These are phyloP conservation scores for Perithous albicinctus DNA, from an alignment of 2,888 invertebrate species.

Conservation along the genomic window DNA sequence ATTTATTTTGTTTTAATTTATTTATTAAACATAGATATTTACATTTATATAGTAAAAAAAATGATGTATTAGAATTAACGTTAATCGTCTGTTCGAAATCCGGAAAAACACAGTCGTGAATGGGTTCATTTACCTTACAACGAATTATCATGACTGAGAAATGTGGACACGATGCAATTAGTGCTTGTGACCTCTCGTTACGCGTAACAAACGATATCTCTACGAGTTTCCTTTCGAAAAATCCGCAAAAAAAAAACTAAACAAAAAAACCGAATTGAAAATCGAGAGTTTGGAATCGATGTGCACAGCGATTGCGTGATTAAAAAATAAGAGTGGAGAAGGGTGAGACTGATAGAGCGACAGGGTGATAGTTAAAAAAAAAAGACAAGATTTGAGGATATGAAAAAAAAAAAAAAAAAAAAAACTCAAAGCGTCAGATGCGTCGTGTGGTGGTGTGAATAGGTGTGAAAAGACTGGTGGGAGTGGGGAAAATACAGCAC, in stretches of 20 bases:
- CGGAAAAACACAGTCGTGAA: background rate
- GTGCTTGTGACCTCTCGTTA: slow-evolving; percentile 56
- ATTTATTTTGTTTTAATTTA: too few species aligned
- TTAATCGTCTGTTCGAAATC: background rate
- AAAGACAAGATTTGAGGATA: slow-evolving; percentile 52
- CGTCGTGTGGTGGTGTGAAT: slow-evolving; percentile 54
- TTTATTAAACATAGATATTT: too few species aligned
- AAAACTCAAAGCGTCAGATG: slow-evolving; percentile 49
- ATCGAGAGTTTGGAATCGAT: slow-evolving; percentile 45
- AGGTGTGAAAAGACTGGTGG: slow-evolving; percentile 21
- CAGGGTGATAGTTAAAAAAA: slow-evolving; percentile 32
- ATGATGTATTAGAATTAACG: background rate
- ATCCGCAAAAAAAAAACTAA: slow-evolving; percentile 8
- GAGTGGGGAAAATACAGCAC: slow-evolving; percentile 55
- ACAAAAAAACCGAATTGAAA: slow-evolving; percentile 9
- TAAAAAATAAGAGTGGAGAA: slow-evolving; percentile 44
- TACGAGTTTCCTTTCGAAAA: slow-evolving; percentile 16
- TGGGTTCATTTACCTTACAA: background rate
- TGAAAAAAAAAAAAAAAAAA: too few species aligned
- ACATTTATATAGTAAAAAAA: too few species aligned
- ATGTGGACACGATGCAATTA: slow-evolving; percentile 63
- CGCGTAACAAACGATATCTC: slow-evolving; percentile 21
- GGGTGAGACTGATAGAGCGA: slow-evolving; percentile 45
- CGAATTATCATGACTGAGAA: slow-evolving; percentile 17
- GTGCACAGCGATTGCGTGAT: slow-evolving; percentile 68